phyloP scores from a whole-genome alignment of 2,888 invertebrate genomes.

The Siphlonurus alternatus region DNA sequence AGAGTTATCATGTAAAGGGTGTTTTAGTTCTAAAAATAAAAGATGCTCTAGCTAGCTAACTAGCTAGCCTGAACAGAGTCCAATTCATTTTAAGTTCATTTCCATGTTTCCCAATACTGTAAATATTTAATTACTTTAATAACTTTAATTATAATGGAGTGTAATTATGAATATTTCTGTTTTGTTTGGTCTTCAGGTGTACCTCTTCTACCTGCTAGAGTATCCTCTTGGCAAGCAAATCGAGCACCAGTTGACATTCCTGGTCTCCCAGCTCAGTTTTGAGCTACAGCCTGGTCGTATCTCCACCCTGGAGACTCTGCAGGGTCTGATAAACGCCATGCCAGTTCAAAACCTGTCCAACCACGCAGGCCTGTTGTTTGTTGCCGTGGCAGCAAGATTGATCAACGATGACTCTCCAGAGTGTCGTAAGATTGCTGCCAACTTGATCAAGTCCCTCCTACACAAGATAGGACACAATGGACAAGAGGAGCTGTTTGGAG shows the following conservation, averaged over 20 bases:
- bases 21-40: too few species aligned
- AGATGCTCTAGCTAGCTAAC: too few species aligned
- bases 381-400: constrained; percentile 58
- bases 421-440: constrained; percentile 55
- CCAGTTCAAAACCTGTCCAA: constrained; percentile 45
- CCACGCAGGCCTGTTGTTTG: constrained; percentile 48
- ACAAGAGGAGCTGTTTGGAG: constrained; percentile 49
- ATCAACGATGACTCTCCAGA: constrained; percentile 65
- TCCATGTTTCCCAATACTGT: too few species aligned
- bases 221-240: constrained; percentile 65
- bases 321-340: constrained; percentile 57
- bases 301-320: constrained; percentile 73
- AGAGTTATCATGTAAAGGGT: too few species aligned
- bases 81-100: too few species aligned
- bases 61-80: too few species aligned
- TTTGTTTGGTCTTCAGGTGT: constrained; percentile 23
- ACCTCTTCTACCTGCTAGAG: constrained; percentile 66
- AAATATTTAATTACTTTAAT: too few species aligned
- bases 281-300: constrained; percentile 65
- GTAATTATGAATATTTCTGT: too few species aligned
- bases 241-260: constrained; percentile 59
- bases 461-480: constrained; percentile 29
- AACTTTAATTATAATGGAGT: too few species aligned
- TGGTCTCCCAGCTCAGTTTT: constrained; percentile 64
- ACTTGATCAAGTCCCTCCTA: constrained; percentile 53